Base-by-base conservation (phyloP, 2,113 vertebrate species). In the Symphodus melops region DNA sequence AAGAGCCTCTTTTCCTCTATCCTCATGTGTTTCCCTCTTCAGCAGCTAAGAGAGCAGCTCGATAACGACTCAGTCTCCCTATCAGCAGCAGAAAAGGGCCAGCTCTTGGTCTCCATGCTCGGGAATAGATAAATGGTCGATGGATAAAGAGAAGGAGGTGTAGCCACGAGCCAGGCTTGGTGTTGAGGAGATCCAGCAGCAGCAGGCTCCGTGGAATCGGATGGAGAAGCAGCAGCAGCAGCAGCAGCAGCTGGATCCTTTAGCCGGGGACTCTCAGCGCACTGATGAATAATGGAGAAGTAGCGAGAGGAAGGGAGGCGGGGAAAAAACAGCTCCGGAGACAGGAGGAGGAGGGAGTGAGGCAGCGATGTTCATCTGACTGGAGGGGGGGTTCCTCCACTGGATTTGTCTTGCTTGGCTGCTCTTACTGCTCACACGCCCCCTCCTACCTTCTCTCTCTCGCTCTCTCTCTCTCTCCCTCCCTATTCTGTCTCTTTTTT, bases 371-470 rank as follows among this genome's bases (percentile, higher is more conserved):
- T 70, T 94, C 88, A 72, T 90, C 36, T 94, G 94, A 92, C 94
- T 89, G 68, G 89, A 93, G 92, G 92, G 94, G 94, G 91, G 88
- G 90, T 93, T 96, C 95, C 95, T 95, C 72, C 88, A 80, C 93
- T 82, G 61, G 89, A 84, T 90, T 88, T 92, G 90, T 92, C 85
- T 85, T 74, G 90, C 94, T 94, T 85, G 57, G 82, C 81, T 77
- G 88, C 92, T 68, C 91, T 73, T 42, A 53, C 64, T 75, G 79
- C 85, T 86, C 79, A 84, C 83, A 68, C 49, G 8, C 82, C 70
- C 69, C 72, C 76, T 56, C 77, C 61, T 69, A 41, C 58, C 54
- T 70, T 66, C 52, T 53, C 36, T 65, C 39, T 68, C 53, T 5
- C 14, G 10, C 19, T 48, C 20, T 33, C 57, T 41, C 51, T 48